Evolutionary conservation across 2,113 vertebrate species (phyloP).

Genomic region (Fulmarus glacialis): DNA sequence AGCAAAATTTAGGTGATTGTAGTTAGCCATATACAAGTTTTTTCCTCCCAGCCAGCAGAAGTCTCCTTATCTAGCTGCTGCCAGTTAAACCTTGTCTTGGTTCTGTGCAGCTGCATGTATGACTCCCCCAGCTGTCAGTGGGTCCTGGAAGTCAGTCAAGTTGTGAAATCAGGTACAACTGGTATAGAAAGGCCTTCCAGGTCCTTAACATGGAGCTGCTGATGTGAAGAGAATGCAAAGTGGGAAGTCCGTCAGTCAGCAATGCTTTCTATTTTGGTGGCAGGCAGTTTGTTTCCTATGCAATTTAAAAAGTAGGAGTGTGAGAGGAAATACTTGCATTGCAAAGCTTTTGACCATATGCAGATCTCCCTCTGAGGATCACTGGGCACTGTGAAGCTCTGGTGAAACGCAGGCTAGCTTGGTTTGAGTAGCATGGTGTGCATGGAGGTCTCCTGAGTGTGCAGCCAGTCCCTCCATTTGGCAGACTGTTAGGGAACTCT

Average conservation of each 20-base stretch:
- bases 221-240: neutral
- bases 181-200: neutral
- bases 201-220: neutral
- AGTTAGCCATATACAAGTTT: neutral
- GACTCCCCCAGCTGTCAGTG: neutral
- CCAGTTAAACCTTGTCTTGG: neutral
- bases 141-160: neutral
- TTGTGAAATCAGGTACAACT: neutral
- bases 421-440: neutral
- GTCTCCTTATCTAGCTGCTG: neutral
- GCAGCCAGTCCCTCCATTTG: neutral
- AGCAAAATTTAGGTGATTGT: neutral
- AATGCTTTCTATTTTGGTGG: neutral
- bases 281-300: neutral
- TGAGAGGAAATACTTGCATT: neutral
- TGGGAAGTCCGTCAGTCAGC: neutral
- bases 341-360: neutral
- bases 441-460: neutral
- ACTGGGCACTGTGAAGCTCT: neutral
- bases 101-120: neutral
- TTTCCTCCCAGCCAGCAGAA: neutral
- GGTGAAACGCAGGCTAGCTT: neutral
- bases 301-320: neutral
- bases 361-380: neutral
- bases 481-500: neutral